Conservation (phyloP, 2,888 invertebrate species). For the Eristalis tenax region DNA sequence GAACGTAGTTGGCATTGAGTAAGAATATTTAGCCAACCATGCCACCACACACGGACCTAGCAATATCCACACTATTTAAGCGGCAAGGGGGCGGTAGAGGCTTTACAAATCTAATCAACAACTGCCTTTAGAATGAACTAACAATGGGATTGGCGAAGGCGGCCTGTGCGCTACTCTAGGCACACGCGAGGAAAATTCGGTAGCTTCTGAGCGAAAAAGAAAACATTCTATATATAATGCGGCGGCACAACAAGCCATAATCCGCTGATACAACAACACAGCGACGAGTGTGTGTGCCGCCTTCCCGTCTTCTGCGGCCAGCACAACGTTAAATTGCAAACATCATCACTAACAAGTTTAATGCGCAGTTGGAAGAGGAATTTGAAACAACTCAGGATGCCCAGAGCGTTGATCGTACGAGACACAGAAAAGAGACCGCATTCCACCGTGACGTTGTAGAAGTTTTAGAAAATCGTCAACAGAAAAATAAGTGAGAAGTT, state of each 20-base stretch:
- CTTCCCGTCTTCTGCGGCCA: background rate
- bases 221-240: constrained; percentile 27
- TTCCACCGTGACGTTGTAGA: background rate
- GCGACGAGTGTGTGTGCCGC: background rate
- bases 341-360: background rate
- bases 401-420: background rate
- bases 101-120: constrained; percentile 6
- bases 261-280: constrained; percentile 5
- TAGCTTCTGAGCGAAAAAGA: background rate
- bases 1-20: constrained; percentile 68
- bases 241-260: constrained; percentile 27
- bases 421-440: background rate
- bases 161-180: background rate
- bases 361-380: background rate
- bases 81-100: background rate
- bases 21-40: constrained; percentile 39
- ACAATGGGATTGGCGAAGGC: background rate
- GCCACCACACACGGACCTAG: background rate
- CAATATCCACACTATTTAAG: background rate
- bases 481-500: background rate
- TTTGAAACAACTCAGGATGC: background rate
- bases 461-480: background rate
- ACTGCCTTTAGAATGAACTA: background rate
- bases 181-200: background rate
- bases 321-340: background rate